Evolutionary conservation across 2,113 vertebrate species (phyloP).

Genomic region (Gopherus evgoodei): DNA sequence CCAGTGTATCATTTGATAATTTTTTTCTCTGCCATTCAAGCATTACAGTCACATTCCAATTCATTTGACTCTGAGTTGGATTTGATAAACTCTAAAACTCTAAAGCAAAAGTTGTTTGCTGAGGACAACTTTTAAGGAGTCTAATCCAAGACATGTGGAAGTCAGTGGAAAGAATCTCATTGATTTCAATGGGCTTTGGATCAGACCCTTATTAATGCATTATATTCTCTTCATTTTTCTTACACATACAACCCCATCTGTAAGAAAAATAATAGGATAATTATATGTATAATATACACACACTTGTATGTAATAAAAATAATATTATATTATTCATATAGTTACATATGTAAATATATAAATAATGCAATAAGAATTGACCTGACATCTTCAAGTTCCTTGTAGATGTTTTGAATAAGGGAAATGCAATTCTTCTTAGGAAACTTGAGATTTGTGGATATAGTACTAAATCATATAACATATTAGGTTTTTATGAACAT

Average conservation of each 20-base stretch:
- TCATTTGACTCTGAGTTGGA: not conserved
- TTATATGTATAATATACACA: not conserved
- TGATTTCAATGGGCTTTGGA: not conserved
- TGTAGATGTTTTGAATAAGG: not conserved
- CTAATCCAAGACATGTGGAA: not conserved
- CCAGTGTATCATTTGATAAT: not conserved
- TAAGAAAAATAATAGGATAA: not conserved
- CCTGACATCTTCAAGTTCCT: not conserved
- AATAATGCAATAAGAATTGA: not conserved
- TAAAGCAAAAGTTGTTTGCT: too few relatives aligned
- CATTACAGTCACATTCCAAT: not conserved
- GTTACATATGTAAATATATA: fast-evolving
- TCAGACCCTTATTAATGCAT: not conserved
- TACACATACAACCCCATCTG: not conserved
- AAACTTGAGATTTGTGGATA: not conserved
- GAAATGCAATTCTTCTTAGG: not conserved
- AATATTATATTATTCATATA: too few relatives aligned
- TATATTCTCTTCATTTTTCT: not conserved
- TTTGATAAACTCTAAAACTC: not conserved
- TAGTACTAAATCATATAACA: not conserved
- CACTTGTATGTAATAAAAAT: not conserved
- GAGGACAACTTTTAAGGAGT: not conserved
- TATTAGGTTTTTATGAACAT: not conserved
- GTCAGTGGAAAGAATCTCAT: not conserved
- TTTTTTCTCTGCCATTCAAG: not conserved